Percentiles rank a stretch among this genome's conserved stretches.
Conservation (phyloP, 2,797 vertebrate species). For the Sebastolobus altivelis region DNA sequence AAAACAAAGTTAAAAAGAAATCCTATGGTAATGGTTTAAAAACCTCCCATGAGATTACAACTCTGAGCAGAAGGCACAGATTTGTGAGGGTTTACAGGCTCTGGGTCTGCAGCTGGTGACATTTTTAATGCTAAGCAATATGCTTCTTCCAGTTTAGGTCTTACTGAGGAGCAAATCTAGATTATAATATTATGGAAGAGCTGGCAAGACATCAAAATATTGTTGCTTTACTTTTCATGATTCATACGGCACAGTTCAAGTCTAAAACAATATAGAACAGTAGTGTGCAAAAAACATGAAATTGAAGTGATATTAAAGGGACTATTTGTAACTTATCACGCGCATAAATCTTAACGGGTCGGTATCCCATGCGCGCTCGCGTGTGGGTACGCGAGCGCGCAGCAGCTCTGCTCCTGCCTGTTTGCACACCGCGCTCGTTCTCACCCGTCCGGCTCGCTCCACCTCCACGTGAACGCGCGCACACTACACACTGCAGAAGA, state of each 20-base stretch:
- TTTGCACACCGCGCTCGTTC: too few species aligned
- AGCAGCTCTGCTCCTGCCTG: too few species aligned
- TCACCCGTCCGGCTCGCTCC: too few species aligned
- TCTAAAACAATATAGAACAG: background rate
- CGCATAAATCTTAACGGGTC: too few species aligned
- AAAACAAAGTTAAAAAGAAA: background rate
- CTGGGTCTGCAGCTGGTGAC: constrained; percentile 20
- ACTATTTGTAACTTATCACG: too few species aligned
- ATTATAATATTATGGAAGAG: constrained; percentile 21
- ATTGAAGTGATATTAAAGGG: background rate
- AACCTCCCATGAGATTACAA: constrained; percentile 41
- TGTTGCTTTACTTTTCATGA: background rate
- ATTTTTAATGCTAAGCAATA: constrained; percentile 38
- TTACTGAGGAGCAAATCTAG: constrained; percentile 18
- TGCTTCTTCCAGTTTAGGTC: constrained; percentile 29
- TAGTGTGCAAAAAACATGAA: background rate
- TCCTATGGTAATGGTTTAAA: constrained; percentile 3
- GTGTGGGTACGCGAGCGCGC: too few species aligned
- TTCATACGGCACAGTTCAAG: too few species aligned
- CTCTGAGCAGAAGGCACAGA: constrained; percentile 38
- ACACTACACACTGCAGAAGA: too few species aligned
- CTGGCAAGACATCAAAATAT: background rate
- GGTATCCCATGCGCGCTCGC: too few species aligned
- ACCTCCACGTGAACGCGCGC: too few species aligned
- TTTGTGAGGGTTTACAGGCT: constrained; percentile 42